Conservation (phyloP, 2,888 invertebrate genomes). For the Thera obeliscata region DNA sequence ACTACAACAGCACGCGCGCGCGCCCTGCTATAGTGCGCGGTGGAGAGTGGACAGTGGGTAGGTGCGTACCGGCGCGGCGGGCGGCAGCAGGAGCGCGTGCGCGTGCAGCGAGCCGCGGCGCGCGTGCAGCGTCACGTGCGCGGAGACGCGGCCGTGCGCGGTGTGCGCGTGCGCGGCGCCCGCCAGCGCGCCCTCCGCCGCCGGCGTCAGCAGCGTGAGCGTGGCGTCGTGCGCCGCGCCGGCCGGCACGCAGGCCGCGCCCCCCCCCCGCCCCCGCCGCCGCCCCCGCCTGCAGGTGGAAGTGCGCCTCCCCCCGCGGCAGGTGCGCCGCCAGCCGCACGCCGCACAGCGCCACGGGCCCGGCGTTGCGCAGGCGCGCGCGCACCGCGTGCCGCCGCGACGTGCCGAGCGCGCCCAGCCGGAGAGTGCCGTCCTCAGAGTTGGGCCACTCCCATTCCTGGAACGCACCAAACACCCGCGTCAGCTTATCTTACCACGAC, state of each 20-base stretch:
- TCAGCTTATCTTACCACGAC: too few relatives aligned
- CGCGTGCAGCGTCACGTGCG: constrained; percentile 20
- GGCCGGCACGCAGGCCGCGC: constrained; percentile 46
- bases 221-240: constrained; percentile 33
- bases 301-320: constrained; percentile 32
- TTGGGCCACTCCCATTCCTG: constrained; percentile 72
- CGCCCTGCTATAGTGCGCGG: too few relatives aligned
- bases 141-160: constrained; percentile 16
- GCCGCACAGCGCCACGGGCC: constrained; percentile 58
- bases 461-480: background rate
- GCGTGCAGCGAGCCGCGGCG: constrained; percentile 27
- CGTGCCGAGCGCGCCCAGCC: constrained; percentile 87
- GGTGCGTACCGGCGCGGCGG: constrained; percentile 54
- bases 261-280: too few relatives aligned
- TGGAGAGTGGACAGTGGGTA: too few relatives aligned
- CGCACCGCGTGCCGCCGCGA: constrained; percentile 87
- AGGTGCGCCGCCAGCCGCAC: constrained; percentile 49
- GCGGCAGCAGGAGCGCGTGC: constrained; percentile 35
- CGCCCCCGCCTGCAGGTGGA: constrained; percentile 13
- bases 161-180: constrained; percentile 23
- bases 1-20: background rate
- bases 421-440: constrained; percentile 64
- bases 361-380: constrained; percentile 69
- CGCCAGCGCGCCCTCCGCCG: constrained; percentile 11
- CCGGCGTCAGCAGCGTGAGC: constrained; percentile 36